These are phyloP conservation scores for Chondrosia reniformis DNA, from an alignment of 37 sponge, comb jelly and placozoan species.

Conservation along the genomic window DNA sequence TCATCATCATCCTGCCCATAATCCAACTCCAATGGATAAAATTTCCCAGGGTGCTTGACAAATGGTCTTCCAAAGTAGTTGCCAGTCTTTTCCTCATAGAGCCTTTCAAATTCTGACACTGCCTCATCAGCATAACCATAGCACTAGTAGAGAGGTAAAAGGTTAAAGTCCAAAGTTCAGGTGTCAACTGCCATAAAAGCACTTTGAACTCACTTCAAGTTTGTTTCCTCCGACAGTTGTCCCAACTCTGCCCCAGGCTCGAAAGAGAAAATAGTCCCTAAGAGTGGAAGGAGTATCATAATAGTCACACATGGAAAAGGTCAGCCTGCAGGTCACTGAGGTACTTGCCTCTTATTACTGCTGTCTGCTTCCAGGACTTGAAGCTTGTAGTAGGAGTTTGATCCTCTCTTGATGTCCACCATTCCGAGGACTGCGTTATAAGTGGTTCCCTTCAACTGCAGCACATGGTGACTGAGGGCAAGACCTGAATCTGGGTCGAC, in stretches of 20 bases:
- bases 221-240: conserved; percentile 91
- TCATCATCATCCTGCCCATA: conserved; percentile 85
- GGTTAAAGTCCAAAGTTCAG: conserved; percentile 28
- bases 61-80: conserved; percentile 66
- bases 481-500: conserved; percentile 92
- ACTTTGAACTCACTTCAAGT: conserved; percentile 71
- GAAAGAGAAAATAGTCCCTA: conserved; percentile 72
- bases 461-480: conserved; percentile 76
- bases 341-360: not conserved
- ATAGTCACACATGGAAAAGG: no score
- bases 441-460: conserved; percentile 48
- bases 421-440: conserved; percentile 96
- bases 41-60: conserved; percentile 80
- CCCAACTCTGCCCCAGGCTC: conserved; percentile 98
- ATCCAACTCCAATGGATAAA: conserved; percentile 98
- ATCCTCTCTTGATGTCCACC: conserved; percentile 86
- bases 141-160: conserved; percentile 1
- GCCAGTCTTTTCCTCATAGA: conserved; percentile 80
- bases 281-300: no score
- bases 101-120: conserved; percentile 38
- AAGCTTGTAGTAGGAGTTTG: conserved; percentile 98
- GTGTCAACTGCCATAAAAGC: not conserved
- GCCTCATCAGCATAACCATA: conserved; percentile 29
- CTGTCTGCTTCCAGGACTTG: conserved; percentile 83
- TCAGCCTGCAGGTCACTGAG: no score